These are phyloP conservation scores for Pluvialis apricaria DNA, from an alignment of 2,113 vertebrate genomes.

Conservation along the genomic window DNA sequence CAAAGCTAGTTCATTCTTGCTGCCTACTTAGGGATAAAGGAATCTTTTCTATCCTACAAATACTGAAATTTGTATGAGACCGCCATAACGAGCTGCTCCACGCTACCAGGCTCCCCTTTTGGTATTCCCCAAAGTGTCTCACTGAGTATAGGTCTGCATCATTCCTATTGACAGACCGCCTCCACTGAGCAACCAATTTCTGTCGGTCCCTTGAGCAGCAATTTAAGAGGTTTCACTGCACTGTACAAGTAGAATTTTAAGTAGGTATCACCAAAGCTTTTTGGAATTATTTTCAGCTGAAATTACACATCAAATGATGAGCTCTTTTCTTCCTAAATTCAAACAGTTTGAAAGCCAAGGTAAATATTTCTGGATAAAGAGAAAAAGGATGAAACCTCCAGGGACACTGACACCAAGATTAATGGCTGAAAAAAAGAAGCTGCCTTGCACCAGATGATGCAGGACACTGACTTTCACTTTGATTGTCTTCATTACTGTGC, in stretches of 20 bases:
- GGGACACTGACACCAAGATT: neutral
- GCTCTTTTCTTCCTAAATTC: neutral
- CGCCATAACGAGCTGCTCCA: neutral
- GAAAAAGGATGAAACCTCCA: neutral
- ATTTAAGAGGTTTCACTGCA: neutral
- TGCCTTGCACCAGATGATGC: neutral
- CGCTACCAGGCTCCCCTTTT: neutral
- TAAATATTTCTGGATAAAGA: slow-evolving; percentile 6
- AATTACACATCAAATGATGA: neutral
- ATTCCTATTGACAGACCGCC: neutral
- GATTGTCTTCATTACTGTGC: neutral
- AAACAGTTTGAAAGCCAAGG: neutral
- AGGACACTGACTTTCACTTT: neutral
- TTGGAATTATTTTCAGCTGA: neutral
- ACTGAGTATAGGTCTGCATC: neutral
- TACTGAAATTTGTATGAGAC: neutral
- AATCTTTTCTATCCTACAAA: neutral
- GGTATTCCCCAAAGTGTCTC: neutral
- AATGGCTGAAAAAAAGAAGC: neutral
- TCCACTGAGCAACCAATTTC: neutral
- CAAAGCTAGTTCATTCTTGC: neutral
- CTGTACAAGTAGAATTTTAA: neutral
- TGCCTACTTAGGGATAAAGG: neutral
- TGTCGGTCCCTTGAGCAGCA: neutral
- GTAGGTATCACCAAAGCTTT: neutral